Base-by-base conservation (phyloP, 2,113 vertebrate species). In the Jacana jacana region DNA sequence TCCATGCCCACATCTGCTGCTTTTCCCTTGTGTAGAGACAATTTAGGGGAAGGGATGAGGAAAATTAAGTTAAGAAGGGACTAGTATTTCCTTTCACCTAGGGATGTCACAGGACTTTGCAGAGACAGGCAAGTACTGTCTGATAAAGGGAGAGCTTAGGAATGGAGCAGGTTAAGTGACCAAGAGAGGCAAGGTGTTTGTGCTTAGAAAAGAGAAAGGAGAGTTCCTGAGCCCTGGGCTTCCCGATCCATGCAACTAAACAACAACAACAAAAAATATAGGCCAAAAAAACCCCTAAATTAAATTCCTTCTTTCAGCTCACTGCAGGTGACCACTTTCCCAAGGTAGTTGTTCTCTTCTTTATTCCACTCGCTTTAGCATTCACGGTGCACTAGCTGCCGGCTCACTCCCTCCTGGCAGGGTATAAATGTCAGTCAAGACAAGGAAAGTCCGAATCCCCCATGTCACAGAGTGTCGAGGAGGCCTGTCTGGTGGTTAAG, bases 371-470 rank as follows among this genome's bases (percentile, higher is more conserved):
- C 4, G 0, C 87, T 97, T 96, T 93, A 93, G 70, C 75, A 70
- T 92, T 83, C 89, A 39, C 0, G 24, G 44, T 6, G 48, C 91
- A 20, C 89, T 60, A 73, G 88, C 92, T 55, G 44, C 46, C 8
- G 1, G 76, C 87, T 86, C 16, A 39, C 80, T 77, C 86, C 86
- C 96, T 93, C 95, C 92, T 22, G 30, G 91, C 90, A 75, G 89
- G 93, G 82, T 75, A 73, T 44, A 87, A 94, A 20, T 97, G 97
- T 98, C 98, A 96, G 95, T 91, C 96, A 96, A 92, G 92, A 94
- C 93, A 89, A 94, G 87, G 86, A 52, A 83, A 95, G 94, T 94
- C 94, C 52, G 42, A 87, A 94, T 91, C 81, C 87, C 79, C 89
- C 57, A 25, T 39, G 60, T 87, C 91, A 94, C 81, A 31, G 96